These are phyloP conservation scores for Barypeithes pellucidus DNA, from an alignment of 2,888 invertebrate genomes.

Conservation along the genomic window DNA sequence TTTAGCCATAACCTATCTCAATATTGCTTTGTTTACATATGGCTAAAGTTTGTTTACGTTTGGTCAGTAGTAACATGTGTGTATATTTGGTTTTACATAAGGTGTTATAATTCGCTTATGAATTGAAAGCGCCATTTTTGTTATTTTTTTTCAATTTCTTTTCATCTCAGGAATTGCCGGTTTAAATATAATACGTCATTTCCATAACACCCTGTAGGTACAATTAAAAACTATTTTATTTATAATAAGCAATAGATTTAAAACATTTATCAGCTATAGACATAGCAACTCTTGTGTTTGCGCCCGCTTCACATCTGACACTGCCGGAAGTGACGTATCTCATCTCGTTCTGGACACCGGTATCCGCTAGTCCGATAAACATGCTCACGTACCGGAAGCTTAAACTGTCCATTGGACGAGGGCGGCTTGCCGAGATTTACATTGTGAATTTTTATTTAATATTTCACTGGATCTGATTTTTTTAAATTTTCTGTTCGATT, in stretches of 20 bases:
- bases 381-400: conserved; percentile 69
- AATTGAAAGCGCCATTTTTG: no score
- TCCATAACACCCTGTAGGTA: no score
- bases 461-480: conserved; percentile 27
- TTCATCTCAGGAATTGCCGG: no score
- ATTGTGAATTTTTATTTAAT: conserved; percentile 15
- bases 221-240: no score
- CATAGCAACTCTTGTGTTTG: conserved; percentile 50
- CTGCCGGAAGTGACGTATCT: conserved; percentile 71
- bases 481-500: not conserved
- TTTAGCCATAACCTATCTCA: no score
- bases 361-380: conserved; percentile 69
- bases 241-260: conserved; percentile 56
- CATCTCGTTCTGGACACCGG: conserved; percentile 70
- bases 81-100: no score
- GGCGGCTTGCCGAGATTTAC: conserved; percentile 25
- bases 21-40: no score
- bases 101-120: no score
- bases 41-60: no score
- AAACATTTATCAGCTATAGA: conserved; percentile 54
- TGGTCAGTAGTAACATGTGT: no score
- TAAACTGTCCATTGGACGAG: conserved; percentile 69
- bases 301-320: conserved; percentile 64
- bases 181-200: no score
- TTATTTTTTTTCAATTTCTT: no score